These are phyloP conservation scores for Ceratosolen solmsi DNA, from an alignment of 1,140 invertebrate species.

Conservation along the genomic window DNA sequence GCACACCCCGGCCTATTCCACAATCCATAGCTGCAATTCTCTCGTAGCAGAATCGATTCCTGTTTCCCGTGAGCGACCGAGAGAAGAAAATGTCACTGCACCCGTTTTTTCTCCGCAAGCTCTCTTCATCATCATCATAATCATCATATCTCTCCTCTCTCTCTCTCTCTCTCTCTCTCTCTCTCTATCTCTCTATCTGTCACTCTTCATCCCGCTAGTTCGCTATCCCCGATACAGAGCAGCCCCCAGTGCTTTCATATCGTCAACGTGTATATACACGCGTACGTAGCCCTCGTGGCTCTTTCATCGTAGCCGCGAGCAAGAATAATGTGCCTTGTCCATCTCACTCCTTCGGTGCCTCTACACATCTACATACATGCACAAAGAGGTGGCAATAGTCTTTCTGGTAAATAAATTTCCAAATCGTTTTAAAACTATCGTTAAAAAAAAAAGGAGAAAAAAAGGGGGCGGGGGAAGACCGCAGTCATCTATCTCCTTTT, in stretches of 20 bases:
- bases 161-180: conserved; percentile 29
- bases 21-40: neutral
- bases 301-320: conserved; percentile 18
- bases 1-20: neutral
- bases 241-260: neutral
- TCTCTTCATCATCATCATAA: neutral
- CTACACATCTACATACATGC: neutral
- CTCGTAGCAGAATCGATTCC: conserved; percentile 32
- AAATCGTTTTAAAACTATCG: conserved; percentile 38
- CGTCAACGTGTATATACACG: neutral
- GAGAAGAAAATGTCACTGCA: conserved; percentile 7
- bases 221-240: neutral
- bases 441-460: conserved; percentile 36
- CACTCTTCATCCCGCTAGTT: neutral
- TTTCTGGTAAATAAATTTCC: conserved; percentile 45
- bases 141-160: neutral
- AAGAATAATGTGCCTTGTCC: neutral
- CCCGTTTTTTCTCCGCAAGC: conserved; percentile 18
- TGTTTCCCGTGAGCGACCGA: conserved; percentile 22
- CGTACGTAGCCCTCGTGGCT: neutral
- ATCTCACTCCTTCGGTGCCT: neutral
- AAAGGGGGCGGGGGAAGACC: too few species aligned
- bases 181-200: neutral
- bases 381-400: conserved; percentile 3
- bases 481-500: conserved; percentile 3